These are phyloP conservation scores for Edolisoma coerulescens DNA, from an alignment of 2,113 vertebrate species.

Conservation along the genomic window DNA sequence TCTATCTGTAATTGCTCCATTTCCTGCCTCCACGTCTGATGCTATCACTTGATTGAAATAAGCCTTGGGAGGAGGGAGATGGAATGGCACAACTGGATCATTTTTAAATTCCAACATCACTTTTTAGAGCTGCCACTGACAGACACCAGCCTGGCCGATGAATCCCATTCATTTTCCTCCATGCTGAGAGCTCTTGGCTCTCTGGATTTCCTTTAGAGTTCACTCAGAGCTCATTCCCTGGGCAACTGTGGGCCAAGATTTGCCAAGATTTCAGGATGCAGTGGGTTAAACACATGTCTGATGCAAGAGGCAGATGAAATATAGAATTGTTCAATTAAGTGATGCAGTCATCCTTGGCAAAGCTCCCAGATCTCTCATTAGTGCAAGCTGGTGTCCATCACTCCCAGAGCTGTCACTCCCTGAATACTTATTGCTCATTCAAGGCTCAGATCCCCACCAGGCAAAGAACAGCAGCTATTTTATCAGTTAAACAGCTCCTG, in stretches of 20 bases:
- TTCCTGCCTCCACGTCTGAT: slow-evolving; percentile 16
- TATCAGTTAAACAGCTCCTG: not conserved
- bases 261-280: not conserved
- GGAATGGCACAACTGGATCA: not conserved
- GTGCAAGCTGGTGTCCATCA: slow-evolving; percentile 38
- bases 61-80: not conserved
- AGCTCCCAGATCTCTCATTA: slow-evolving; percentile 15
- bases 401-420: not conserved
- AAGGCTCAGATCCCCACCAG: not conserved
- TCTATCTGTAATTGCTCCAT: slow-evolving; percentile 45
- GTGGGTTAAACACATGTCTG: not conserved
- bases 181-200: not conserved
- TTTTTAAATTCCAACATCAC: not conserved
- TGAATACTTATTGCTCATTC: not conserved
- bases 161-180: not conserved
- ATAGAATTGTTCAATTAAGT: slow-evolving; percentile 8
- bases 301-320: slow-evolving; percentile 11
- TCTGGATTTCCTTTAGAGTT: not conserved
- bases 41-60: slow-evolving; percentile 32
- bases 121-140: not conserved
- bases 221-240: not conserved
- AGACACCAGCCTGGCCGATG: not conserved
- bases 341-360: slow-evolving; percentile 36
- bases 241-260: not conserved
- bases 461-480: not conserved